Conservation (phyloP, 2,797 vertebrate species). For the Mus minutoides region DNA sequence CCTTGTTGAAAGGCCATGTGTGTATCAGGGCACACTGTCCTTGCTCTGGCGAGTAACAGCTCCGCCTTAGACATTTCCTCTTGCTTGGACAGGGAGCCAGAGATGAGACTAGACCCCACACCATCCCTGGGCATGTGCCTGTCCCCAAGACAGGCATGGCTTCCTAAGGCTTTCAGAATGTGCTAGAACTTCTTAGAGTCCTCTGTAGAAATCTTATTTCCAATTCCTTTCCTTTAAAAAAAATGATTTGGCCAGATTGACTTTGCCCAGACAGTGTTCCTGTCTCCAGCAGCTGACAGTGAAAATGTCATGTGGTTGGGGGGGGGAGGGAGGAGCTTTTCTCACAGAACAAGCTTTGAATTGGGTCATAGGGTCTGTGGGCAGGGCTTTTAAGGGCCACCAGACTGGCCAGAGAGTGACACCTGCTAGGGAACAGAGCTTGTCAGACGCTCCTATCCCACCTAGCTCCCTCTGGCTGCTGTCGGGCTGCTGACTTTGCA, state of each 20-base stretch:
- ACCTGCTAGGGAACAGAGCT: neutral
- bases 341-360: neutral
- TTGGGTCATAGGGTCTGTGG: neutral
- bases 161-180: constrained; percentile 30
- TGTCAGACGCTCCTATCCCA: neutral
- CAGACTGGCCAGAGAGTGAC: neutral
- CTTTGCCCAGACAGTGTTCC: neutral
- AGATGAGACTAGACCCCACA: neutral
- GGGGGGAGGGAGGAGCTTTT: neutral
- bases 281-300: neutral
- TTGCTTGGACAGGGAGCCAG: neutral
- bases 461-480: neutral
- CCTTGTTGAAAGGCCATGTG: neutral
- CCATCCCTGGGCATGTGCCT: neutral
- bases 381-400: neutral
- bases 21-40: neutral
- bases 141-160: neutral
- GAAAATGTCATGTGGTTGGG: neutral
- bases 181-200: neutral
- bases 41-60: neutral
- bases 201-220: neutral
- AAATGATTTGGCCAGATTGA: neutral
- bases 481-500: neutral
- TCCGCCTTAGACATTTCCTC: neutral
- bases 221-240: neutral